Conservation (phyloP, 2,113 vertebrate genomes). For the Psittacula cyanocephala region DNA sequence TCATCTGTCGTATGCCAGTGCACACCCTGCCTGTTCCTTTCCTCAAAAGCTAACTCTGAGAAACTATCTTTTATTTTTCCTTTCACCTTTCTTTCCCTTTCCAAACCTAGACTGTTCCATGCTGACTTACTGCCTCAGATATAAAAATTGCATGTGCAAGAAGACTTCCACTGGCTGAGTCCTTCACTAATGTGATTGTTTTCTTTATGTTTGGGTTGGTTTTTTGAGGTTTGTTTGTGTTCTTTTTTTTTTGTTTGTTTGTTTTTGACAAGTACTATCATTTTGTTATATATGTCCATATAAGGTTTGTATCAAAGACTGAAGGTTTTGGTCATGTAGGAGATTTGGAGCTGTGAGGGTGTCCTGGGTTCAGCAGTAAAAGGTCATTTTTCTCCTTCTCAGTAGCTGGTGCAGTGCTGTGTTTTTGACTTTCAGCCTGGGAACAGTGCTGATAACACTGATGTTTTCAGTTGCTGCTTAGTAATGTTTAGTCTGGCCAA, state of each 20-base stretch:
- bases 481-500: no score
- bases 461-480: no score
- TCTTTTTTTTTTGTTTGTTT: not conserved
- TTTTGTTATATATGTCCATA: not conserved
- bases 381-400: no score
- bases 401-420: no score
- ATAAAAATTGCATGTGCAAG: not conserved
- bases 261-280: not conserved
- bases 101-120: not conserved
- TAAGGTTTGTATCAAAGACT: not conserved
- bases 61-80: not conserved
- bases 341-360: not conserved
- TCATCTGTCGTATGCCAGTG: not conserved
- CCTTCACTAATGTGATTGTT: not conserved
- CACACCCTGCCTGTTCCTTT: not conserved
- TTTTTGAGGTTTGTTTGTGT: not conserved
- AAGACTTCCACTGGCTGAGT: not conserved
- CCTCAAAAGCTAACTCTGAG: not conserved
- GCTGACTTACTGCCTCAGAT: not conserved
- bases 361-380: no score
- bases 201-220: not conserved
- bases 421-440: no score
- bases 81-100: not conserved
- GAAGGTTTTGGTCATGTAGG: fast-evolving
- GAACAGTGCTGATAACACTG: no score